A percentile compares a stretch with the other conserved stretches of the same genome.
phyloP scores from a whole-genome alignment of 2,888 invertebrate genomes.

The Arrhopalites spinosus region DNA sequence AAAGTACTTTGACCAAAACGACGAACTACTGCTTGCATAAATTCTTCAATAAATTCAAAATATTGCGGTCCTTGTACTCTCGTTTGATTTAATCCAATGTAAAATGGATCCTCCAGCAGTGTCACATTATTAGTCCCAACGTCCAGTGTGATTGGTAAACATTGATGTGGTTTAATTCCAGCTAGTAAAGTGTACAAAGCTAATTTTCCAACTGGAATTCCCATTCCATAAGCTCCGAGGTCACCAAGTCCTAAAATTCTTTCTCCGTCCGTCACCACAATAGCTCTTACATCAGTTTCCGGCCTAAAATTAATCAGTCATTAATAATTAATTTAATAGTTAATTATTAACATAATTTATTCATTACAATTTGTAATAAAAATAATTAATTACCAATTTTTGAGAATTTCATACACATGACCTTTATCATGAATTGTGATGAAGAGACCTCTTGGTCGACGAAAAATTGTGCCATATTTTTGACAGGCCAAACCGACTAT shows the following conservation, averaged over 20 bases:
- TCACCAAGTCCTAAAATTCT: constrained; percentile 97
- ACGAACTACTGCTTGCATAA: constrained; percentile 87
- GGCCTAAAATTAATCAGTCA: constrained; percentile 68
- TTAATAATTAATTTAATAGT: neutral
- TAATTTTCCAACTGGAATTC: constrained; percentile 97
- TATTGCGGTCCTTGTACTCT: constrained; percentile 83
- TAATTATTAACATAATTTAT: too few relatives aligned
- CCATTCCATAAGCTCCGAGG: constrained; percentile 97
- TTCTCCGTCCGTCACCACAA: constrained; percentile 98
- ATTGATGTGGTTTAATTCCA: constrained; percentile 93
- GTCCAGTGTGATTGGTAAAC: constrained; percentile 91
- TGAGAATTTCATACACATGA: constrained; percentile 89
- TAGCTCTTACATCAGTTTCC: constrained; percentile 80
- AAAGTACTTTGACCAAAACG: constrained; percentile 84
- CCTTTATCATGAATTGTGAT: constrained; percentile 96
- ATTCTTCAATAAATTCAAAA: constrained; percentile 94
- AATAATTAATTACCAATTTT: constrained; percentile 75
- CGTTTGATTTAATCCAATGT: constrained; percentile 87
- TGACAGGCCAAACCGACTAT: constrained; percentile 97
- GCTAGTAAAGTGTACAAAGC: constrained; percentile 96
- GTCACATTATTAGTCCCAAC: constrained; percentile 86
- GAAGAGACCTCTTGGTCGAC: constrained; percentile 88
- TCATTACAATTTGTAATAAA: too few relatives aligned
- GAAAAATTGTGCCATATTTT: constrained; percentile 89
- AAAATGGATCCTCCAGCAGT: constrained; percentile 88